These are phyloP conservation scores for Barnardius zonarius DNA, from an alignment of 2,113 vertebrate genomes.

Conservation along the genomic window DNA sequence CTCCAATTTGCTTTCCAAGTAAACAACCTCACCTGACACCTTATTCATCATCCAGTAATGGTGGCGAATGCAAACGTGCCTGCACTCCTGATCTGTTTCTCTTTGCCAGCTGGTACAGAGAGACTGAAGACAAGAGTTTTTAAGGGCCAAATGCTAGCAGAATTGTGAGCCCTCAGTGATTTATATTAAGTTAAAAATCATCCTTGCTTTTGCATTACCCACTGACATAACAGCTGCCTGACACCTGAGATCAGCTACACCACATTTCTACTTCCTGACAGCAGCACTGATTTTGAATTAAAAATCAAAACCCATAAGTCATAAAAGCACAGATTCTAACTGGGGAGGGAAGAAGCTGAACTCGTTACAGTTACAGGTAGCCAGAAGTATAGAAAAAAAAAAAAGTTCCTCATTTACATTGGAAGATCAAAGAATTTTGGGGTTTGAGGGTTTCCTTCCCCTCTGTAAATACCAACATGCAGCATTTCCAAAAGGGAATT, in stretches of 20 bases:
- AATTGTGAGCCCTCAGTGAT: neutral
- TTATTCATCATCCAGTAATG: conserved; percentile 1
- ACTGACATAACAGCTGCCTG: neutral
- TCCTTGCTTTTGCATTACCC: neutral
- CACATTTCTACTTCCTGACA: neutral
- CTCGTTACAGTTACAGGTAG: neutral
- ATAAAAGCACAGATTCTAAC: neutral
- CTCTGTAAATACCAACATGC: neutral
- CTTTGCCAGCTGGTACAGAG: neutral
- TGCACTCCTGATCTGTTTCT: conserved; percentile 1
- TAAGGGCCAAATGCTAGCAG: neutral
- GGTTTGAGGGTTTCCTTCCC: neutral
- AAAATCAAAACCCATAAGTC: neutral
- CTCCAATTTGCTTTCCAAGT: conserved; percentile 18
- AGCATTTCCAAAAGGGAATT: neutral
- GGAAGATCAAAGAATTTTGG: neutral
- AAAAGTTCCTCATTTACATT: neutral
- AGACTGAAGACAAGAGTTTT: neutral
- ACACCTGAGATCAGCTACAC: neutral
- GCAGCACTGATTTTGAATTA: neutral
- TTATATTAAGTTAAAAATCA: neutral
- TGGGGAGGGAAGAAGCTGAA: neutral
- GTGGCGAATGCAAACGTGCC: neutral
- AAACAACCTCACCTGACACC: neutral
- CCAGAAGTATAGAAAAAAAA: neutral